Base-by-base conservation (phyloP, 2,888 invertebrate species). In the Meta bourneti region DNA sequence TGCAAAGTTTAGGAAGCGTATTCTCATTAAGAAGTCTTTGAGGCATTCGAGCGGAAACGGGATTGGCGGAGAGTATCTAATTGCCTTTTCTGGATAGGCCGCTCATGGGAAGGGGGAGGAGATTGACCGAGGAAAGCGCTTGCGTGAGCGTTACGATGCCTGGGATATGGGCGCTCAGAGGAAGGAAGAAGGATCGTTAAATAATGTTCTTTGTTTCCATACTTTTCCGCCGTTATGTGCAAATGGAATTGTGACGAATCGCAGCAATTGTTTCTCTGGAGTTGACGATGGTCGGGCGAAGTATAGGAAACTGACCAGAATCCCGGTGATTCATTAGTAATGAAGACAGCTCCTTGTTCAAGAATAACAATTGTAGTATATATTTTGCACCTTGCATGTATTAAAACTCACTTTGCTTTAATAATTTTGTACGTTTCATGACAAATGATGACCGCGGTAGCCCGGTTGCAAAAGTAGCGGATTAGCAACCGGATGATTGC, bases 11-110 rank as follows among this genome's bases (percentile, higher is more conserved):
- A 11, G 87, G 78, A 61, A 72, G 79, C 71, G 74, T 80, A 80
- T 87, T 80, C 87, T 87, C 87, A 87, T 87, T 87, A 87, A 87
- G 80, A 78, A 72, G 79, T 71, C 82, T 71, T 54, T 74, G 87
- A 54, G 52, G 72, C 54, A 61, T 19, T 87, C 54, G 54, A n/a
- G 51, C 69, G 78, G 52, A 86, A 86, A 61, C 51, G 20, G 74
- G 84, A 49, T 48, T 84, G 54, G 34, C 20, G 20, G n/a, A 34
- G 74, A 8, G 7, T 13, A 8, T 34, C 74, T 74, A 84, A 84
- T 84, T 84, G 54, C 83, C 72, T 84, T 84, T 84, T 74, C 61
- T 11, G 61, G 61, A 61, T 61, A 7, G 61, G 6, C 61, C 61
- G 61, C 34, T 34, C 34, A 34, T 34, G 34, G 34, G 34, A 34